Base-by-base conservation (phyloP, 2,888 invertebrate species). In the Lapara coniferarum region DNA sequence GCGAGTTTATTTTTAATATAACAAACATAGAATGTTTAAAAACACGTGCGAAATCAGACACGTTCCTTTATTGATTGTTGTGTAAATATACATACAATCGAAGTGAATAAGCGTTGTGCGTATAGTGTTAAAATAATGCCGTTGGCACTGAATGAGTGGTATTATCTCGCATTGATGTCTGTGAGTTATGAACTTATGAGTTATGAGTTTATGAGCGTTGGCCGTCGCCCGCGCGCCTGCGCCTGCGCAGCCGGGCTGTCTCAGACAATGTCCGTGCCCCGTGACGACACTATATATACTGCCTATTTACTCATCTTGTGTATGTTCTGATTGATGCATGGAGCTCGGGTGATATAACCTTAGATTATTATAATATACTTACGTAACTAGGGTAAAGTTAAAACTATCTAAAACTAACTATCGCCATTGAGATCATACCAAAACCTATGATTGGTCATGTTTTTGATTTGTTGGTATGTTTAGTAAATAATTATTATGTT, bases 231-330 rank as follows among this genome's bases (percentile, higher is more conserved):
- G 55, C 68, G 70, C 71, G 74, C 71, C 70, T 73, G 73, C 73
- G 77, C 58, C 67, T 44, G 76, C 82, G 88, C 85, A 85, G 88
- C 86, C 89, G 85, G 71, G 83, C 88, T 87, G 90, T 90, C 90
- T 89, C 82, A 85, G 82, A 79, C 82, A 73, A 79, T 77, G 76
- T 74, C 82, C 85, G 85, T 85, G 85, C 87, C 83, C 82, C 85
- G 85, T 85, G 85, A 87, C 83, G 72, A 75, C 74, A 69, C 68
- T 68, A 59, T 74, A 25, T 25, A 37, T 49, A 46, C 63, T 49
- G 13, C 49, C 63, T 63, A 63, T 63, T 63, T 63, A 63, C 63
- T 63, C 13, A 13, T 63, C 12, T 25, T 52, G 30, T 67, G 57
- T 67, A 6, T 37, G 37, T 57, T 57, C 5, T 56, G 56, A 49